Base-by-base conservation (phyloP, 2,888 invertebrate species). In the Apodemia hepburni region DNA sequence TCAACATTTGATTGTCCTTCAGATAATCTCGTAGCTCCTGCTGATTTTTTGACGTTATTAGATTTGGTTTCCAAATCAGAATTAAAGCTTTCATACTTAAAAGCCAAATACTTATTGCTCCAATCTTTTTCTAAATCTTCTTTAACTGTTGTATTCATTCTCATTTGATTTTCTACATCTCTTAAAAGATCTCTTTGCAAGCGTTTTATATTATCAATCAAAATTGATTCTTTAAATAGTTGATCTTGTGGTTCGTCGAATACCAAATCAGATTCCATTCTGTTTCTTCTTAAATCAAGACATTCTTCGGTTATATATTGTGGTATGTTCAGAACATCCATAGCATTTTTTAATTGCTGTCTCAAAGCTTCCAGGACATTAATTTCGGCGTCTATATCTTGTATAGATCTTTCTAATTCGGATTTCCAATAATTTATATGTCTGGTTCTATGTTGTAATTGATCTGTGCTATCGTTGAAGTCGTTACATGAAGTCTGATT, bases 71-170 rank as follows among this genome's bases (percentile, higher is more conserved):
- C 93, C 60, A 97, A 86, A 6, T 94, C 93, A n/a, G 94, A 92
- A 76, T 95, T 96, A 2, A 89, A 80, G 0, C 94, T 93, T 74
- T 98, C 97, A 51, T 96, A 94, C 73, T 95, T 94, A 72, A 95
- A 95, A 1, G 97, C 94, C 69, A 96, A 94, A 69, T 93, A 93
- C 85, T 98, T 98, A 77, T 98, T 96, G 71, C 97, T 97, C 97
- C 97, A 98, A 78, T 98, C 97, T 68, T 93, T 94, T 85, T 98
- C 98, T 66, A 98, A 79, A 29, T 95, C 93, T 68, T 94, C 93
- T 75, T 97, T 97, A 0, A 95, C 95, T 0, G 95, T 94, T 60
- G 95, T 94, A 73, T 97, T 95, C 77, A 95, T 94, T 27, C 93
- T 79, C 71, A 96, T 84, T 77, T 97, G 96, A 61, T 92, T 87